Evolutionary conservation across 2,888 invertebrate species (phyloP), one percentile per base, ranked within the genome.

Genomic region (Cordilura impudica): DNA sequence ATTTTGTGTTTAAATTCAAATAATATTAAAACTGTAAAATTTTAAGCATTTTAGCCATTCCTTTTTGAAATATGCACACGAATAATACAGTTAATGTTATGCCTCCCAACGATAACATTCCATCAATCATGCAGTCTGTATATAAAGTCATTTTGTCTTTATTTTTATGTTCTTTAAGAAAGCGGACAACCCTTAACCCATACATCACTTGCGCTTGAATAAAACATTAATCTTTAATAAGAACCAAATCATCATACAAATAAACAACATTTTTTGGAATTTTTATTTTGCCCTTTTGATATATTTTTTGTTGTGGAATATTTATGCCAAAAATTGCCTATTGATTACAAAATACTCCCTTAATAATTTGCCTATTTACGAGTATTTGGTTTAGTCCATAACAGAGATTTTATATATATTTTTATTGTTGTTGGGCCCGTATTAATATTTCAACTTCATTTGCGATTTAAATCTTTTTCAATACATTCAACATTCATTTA

Each of bases 381-480:
- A 49, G 23, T 49, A 66, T 67, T 39, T 18, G 8, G 23, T 58
- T 56, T 39, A 7, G 69, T 39, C 69, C 10, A n/a, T 12, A 39
- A 16, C 58, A 51, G 49, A 49, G 58, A 69, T 69, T 60, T 69
- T 21, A 18, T 16, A 2, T 51, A 51, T 21, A n/a, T 58, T 58
- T 35, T 58, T 35, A 39, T 58, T 58, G n/a, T 19, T 18, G 18
- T 56, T 56, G 19, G 14, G n/a, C 2, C 35, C 43, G n/a, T 43
- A 60, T 65, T 51, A 72, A 72, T 65, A 72, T 65, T 58, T 72
- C 72, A 65, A 72, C 65, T 70, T 61, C 70, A 71, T 51, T 61
- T 71, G 53, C 43, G 53, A 51, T 71, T 53, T 71, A 61, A 71
- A 49, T 65, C 23, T 43, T 73, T 51, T 56, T 21, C 16, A 53